These are phyloP conservation scores for Pipistrellus pipistrellus DNA, from an alignment of 2,797 vertebrate species.

Conservation along the genomic window DNA sequence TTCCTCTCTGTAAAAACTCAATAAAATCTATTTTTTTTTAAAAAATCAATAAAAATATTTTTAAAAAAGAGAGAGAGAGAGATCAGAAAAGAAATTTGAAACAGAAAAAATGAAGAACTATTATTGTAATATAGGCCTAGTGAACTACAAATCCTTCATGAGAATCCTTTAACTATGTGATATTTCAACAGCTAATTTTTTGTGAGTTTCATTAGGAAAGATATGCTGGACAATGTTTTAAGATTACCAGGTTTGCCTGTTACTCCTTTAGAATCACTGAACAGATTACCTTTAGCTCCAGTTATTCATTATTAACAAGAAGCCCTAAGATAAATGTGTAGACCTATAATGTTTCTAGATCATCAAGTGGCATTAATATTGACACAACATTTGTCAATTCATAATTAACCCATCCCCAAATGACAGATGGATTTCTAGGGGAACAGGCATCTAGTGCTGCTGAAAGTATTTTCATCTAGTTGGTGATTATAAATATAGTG, in stretches of 20 bases:
- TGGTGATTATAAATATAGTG: neutral
- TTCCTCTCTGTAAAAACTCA: no score
- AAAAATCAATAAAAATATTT: no score
- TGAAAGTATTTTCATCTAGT: neutral
- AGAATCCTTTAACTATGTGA: neutral
- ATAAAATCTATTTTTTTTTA: no score
- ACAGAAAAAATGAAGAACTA: neutral
- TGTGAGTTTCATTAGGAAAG: neutral
- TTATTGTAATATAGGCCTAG: neutral
- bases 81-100: neutral
- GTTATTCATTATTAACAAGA: constrained; percentile 3
- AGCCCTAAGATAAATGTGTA: neutral
- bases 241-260: neutral
- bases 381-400: neutral
- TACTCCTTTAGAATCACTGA: neutral
- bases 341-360: neutral
- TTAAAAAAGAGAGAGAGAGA: neutral
- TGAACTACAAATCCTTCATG: neutral
- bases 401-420: neutral
- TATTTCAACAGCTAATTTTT: neutral
- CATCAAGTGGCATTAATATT: constrained; percentile 33
- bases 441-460: neutral
- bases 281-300: neutral
- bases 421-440: neutral
- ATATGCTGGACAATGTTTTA: neutral